phyloP scores from a whole-genome alignment of 2,113 vertebrate genomes.

The Gyps fulvus region DNA sequence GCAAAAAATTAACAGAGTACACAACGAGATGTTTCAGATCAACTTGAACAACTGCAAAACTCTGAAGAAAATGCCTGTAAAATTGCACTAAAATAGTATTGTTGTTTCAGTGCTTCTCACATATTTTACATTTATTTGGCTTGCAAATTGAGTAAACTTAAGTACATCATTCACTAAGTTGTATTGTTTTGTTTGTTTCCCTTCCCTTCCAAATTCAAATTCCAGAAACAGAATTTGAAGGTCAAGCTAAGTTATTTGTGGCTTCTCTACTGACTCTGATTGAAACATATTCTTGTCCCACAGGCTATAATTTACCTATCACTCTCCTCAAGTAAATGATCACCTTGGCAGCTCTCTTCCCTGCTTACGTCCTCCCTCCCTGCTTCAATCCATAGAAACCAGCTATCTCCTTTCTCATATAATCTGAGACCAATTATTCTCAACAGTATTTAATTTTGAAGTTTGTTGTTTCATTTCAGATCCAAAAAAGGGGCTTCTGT shows the following conservation, averaged over 20 bases:
- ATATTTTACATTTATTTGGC: neutral
- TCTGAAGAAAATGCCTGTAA: neutral
- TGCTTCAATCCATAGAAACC: neutral
- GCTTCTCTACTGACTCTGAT: neutral
- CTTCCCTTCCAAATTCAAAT: neutral
- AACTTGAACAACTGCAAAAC: neutral
- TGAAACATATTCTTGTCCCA: neutral
- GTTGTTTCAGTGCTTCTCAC: neutral
- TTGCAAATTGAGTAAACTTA: neutral
- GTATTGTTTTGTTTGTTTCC: neutral
- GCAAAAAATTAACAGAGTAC: neutral
- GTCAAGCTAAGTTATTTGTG: neutral
- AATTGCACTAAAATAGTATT: neutral
- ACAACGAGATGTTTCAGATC: neutral
- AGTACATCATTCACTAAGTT: neutral
- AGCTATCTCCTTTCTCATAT: neutral
- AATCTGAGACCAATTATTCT: neutral
- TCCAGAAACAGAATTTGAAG: neutral
- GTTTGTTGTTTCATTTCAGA: neutral
- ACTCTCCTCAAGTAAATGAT: neutral
- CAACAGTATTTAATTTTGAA: neutral
- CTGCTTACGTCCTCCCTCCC: neutral
- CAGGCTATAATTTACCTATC: neutral
- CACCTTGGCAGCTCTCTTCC: neutral
- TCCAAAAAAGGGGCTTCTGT: neutral